Evolutionary conservation across 2,797 vertebrate species (phyloP).

Genomic region (Periparus ater): DNA sequence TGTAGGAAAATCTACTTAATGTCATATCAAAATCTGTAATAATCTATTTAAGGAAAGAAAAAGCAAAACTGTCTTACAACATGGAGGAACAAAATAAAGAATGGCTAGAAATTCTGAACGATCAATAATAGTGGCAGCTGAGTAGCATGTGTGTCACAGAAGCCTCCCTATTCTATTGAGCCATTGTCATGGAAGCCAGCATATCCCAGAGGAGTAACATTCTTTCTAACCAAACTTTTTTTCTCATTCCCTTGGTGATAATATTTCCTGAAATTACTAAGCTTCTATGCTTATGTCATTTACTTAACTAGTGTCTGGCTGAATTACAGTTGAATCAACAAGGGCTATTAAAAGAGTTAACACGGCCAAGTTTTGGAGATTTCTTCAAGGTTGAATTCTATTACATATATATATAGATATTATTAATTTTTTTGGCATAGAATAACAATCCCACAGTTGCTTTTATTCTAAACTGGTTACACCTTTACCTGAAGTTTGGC

Average conservation of each 20-base stretch:
- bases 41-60: conserved; percentile 80
- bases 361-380: background rate
- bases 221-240: background rate
- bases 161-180: background rate
- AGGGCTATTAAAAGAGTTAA: background rate
- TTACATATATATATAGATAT: too few relatives aligned
- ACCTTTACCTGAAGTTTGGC: conserved; percentile 91
- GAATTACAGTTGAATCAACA: background rate
- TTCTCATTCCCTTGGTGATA: background rate
- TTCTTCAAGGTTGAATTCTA: background rate
- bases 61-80: conserved; percentile 55
- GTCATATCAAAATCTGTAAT: conserved; percentile 99
- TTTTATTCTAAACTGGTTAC: background rate
- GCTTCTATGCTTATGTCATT: background rate
- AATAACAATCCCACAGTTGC: background rate
- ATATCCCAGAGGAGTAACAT: background rate
- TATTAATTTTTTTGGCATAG: background rate
- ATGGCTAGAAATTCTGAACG: conserved; percentile 26
- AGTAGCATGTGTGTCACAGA: background rate
- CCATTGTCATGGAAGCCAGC: background rate
- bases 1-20: conserved; percentile 91
- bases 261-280: background rate
- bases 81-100: conserved; percentile 26
- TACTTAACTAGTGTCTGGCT: background rate
- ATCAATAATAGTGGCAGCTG: background rate